A percentile compares a stretch with the other conserved stretches of the same genome.
These are phyloP conservation scores for Erpetoichthys calabaricus DNA, from an alignment of 2,797 vertebrate species.

Conservation along the genomic window DNA sequence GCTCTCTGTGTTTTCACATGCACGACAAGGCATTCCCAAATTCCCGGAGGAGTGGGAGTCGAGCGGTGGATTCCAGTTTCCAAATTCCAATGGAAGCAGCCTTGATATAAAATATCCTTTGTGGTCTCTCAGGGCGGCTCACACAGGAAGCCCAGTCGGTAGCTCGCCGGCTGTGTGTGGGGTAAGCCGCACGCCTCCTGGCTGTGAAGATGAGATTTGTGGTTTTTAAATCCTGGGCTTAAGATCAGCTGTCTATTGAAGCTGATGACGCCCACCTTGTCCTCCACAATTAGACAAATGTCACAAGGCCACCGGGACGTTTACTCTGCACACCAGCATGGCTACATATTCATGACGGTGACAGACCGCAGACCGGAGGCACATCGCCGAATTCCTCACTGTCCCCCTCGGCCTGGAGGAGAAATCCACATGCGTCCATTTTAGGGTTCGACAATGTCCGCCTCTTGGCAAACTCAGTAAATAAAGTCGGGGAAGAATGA, in stretches of 20 bases:
- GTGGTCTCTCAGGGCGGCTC: slow-evolving; percentile 41
- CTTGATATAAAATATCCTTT: slow-evolving; percentile 34
- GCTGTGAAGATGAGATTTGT: slow-evolving; percentile 45
- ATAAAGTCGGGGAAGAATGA: too few relatives aligned
- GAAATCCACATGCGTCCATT: too few relatives aligned
- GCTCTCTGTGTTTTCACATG: too few relatives aligned
- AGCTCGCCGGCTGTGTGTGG: slow-evolving; percentile 36
- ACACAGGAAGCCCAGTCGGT: slow-evolving; percentile 51
- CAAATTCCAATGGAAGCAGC: slow-evolving; percentile 15
- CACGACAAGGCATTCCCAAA: background rate
- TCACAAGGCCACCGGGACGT: slow-evolving; percentile 10
- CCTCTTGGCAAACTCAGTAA: too few relatives aligned
- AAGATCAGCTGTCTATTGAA: slow-evolving; percentile 37
- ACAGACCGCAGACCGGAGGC: too few relatives aligned
- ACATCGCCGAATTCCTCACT: too few relatives aligned
- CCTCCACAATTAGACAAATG: slow-evolving; percentile 38
- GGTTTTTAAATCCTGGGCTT: slow-evolving; percentile 40
- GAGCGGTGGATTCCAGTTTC: too few relatives aligned
- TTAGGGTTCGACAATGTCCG: too few relatives aligned
- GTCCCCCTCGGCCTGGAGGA: too few relatives aligned
- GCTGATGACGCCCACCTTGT: slow-evolving; percentile 22
- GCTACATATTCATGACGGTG: too few relatives aligned
- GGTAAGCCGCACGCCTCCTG: slow-evolving; percentile 35
- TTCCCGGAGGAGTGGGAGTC: slow-evolving; percentile 1
- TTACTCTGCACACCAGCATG: too few relatives aligned